Evolutionary conservation across 2,888 invertebrate species (phyloP), one percentile per base, ranked within the genome.

Genomic region (Thelaira solivaga): DNA sequence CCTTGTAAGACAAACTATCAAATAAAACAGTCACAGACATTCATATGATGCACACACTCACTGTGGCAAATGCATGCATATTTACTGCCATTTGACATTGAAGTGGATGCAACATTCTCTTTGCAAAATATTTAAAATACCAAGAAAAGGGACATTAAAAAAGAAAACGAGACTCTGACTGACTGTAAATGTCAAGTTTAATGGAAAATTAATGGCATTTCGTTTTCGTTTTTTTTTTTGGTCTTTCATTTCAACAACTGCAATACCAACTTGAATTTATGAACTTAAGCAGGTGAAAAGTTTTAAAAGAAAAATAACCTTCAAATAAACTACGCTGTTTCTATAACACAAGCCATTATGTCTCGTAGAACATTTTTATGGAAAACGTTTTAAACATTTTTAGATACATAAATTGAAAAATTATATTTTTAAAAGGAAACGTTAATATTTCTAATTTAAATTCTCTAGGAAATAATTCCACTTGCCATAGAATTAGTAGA

Each of bases 121-220:
- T 39, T 31, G 53, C 22, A 11, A 55, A 72, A 57, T 47, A 41
- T 24, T 41, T 4, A 16, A 53, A 45, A 74, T 74, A 18, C 57
- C 59, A 65, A 41, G 43, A 16, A 53, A 8, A 10, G 6, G 2
- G 1, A 29, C 5, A 62, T 5, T 41, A 26, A 41, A n/a, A 36
- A 36, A 51, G 6, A 29, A 49, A 36, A 16, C 0, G 11, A 29
- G 2, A n/a, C 18, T 59, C n/a, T 7, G 7, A 1, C 8, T 8
- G 31, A 41, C 49, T 31, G 65, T 22, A 59, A n/a, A 43, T 67
- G 59, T 74, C 65, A 74, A 74, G 51, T 67, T 74, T 61, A 74
- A 74, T 74, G 67, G 29, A 67, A 67, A 61, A 67, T 74, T 61
- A 74, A 74, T 74, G 74, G 51, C n/a, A n/a, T n/a, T n/a, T n/a